Evolutionary conservation across 2,888 invertebrate species (phyloP), one percentile per base, ranked within the genome.

Genomic region (Hirtodrosophila cameraria): DNA sequence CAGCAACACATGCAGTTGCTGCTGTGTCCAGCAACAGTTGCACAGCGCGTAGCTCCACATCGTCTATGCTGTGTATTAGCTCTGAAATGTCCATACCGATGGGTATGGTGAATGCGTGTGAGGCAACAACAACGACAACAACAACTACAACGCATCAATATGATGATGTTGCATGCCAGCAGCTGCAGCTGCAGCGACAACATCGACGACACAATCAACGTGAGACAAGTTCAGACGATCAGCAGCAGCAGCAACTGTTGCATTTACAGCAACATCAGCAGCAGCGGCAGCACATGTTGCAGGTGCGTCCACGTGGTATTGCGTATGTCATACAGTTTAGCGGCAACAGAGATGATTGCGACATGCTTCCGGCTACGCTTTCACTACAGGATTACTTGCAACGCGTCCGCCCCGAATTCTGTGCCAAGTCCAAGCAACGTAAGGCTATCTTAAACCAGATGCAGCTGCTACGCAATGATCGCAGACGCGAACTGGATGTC

Each of bases 391-490:
- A 96, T 57, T 94, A 94, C 87, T 92, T 96, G 78, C 92, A 93
- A 70, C 92, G 89, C 65, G 94, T 95, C 75, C 93, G 94, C 25
- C 96, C 96, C 0, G 93, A 94, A 61, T 96, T 96, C 88, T 92
- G 95, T 23, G 89, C 91, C 38, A 91, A 92, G 41, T 93, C 94
- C 2, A 84, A 88, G 38, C 62, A 89, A 46, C 88, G 90, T 16
- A 88, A 87, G 36, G 77, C 86, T 3, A 89, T 90, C 50, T 72
- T 90, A 0, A 89, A 88, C 46, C 66, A 88, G 54, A 79, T 90
- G 52, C 89, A 90, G 33, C 36, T 74, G 35, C 55, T 91, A 23
- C 88, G 90, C 9, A 82, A 83, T 39, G 81, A 80, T 48, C 86
- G 91, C 13, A 77, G 87, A 1, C 75, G 74, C 2, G 80, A 88